Evolutionary conservation across 2,797 vertebrate genomes (phyloP), one percentile per base, ranked within the genome.

Genomic region (Lagothrix lagotricha): DNA sequence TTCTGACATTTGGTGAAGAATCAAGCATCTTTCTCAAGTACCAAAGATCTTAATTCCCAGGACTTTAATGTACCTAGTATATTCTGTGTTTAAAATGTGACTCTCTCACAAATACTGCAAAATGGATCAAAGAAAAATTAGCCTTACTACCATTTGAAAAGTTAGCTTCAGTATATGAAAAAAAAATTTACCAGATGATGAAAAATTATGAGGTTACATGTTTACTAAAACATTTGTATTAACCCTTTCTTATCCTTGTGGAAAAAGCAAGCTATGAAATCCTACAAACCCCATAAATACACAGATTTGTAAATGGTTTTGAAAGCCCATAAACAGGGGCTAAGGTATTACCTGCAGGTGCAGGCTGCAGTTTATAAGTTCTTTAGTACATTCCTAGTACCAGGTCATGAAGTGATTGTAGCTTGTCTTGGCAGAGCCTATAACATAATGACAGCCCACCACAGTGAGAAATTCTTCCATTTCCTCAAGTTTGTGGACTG

Each of bases 31-130:
- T 75, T 76, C 36, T 90, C 41, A 52, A 73, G 26, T 70, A 70
- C 39, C 48, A 90, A 61, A 81, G 36, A 87, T 58, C 72, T 94
- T 88, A 39, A 22, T 39, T 94, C 39, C 67, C n/a, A 36, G 14
- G 20, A 84, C 14, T 73, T 94, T 67, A 86, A 46, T 46, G 26
- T 12, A 33, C 15, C 46, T 41, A 26, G 28, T 70, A 28, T 13
- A 22, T 90, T 50, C 64, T 90, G 36, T 77, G 94, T 88, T 46
- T 76, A 93, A 96, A 88, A 93, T 30, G 61, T 8, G 30, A 86
- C 76, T 83, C 17, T 61, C 39, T 54, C 39, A 54, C 81, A 75
- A 84, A 44, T 90, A 64, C 50, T 58, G 64, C 39, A 72, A 70
- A 95, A 81, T 44, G 13, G 41, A 33, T 90, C 52, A 77, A 28